phyloP scores from a whole-genome alignment of 2,888 invertebrate genomes.

The Apotomis capreana region DNA sequence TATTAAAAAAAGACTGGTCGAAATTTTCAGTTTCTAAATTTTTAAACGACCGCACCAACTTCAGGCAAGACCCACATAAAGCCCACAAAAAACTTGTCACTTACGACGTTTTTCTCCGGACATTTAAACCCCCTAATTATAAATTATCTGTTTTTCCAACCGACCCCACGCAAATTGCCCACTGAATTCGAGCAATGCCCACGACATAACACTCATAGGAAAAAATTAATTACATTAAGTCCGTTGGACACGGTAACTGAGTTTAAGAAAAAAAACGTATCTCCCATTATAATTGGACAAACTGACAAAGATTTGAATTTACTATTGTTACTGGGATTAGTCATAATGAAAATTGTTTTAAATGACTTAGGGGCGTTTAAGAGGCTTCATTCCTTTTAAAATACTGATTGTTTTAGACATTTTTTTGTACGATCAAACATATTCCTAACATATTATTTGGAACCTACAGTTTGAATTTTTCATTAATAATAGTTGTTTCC shows the following conservation, averaged over 20 bases:
- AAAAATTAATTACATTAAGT: slow-evolving; percentile 38
- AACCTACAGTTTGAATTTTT: no score
- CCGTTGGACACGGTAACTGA: slow-evolving; percentile 33
- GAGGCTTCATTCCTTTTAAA: not conserved
- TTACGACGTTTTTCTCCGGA: slow-evolving; percentile 10
- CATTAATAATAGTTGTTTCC: no score
- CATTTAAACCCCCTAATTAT: slow-evolving; percentile 23
- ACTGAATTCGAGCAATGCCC: not conserved
- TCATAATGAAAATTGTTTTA: not conserved
- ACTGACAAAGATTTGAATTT: slow-evolving; percentile 29
- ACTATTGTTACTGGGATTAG: slow-evolving; percentile 1
- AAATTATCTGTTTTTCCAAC: slow-evolving; percentile 4
- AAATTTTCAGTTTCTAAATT: no score
- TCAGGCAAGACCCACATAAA: no score
- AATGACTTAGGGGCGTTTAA: not conserved
- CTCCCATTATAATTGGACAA: slow-evolving; percentile 32
- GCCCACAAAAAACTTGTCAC: not conserved
- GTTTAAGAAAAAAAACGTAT: slow-evolving; percentile 17
- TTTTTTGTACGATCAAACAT: no score
- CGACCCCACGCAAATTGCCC: slow-evolving; percentile 30
- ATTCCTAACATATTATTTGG: no score
- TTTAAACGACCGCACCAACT: no score
- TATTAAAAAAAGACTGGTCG: no score
- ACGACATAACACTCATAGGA: slow-evolving; percentile 30
- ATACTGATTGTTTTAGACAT: no score